phyloP scores from a whole-genome alignment of 2,888 invertebrate species.

The Ganaspis brasiliensis region DNA sequence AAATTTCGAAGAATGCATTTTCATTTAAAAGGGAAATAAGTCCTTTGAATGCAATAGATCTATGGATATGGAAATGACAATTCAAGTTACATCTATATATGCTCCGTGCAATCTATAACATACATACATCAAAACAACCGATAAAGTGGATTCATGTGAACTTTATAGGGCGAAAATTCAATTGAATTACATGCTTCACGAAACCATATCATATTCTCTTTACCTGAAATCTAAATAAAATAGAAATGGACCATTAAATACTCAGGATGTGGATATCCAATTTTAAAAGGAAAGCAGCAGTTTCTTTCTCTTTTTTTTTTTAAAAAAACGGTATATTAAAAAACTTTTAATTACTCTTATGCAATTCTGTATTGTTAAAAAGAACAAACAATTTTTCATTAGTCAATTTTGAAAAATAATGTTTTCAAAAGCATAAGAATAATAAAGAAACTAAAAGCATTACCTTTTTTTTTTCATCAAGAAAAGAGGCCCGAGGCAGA shows the following conservation, averaged over 20 bases:
- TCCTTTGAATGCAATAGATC: constrained; percentile 16
- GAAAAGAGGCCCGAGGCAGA: too few relatives aligned
- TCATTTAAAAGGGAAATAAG: neutral
- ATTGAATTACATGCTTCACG: constrained; percentile 15
- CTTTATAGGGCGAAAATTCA: neutral
- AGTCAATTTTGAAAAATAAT: too few relatives aligned
- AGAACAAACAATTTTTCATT: neutral
- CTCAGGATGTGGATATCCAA: too few relatives aligned
- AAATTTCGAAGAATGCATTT: neutral
- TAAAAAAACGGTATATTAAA: too few relatives aligned
- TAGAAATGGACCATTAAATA: constrained; percentile 11
- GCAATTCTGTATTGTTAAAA: too few relatives aligned
- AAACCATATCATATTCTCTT: constrained; percentile 16
- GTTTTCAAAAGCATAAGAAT: too few relatives aligned
- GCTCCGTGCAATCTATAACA: constrained; percentile 10
- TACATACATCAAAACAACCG: constrained; percentile 18
- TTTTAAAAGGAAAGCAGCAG: too few relatives aligned
- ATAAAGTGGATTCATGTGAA: constrained; percentile 13
- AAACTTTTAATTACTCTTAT: too few relatives aligned
- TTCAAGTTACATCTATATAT: constrained; percentile 24
- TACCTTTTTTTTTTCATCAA: too few relatives aligned
- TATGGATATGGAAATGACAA: constrained; percentile 19
- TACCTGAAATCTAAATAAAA: constrained; percentile 7
- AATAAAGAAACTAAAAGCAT: too few relatives aligned
- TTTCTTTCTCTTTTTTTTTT: too few relatives aligned